phyloP scores from a whole-genome alignment of 2,888 invertebrate genomes.

The Brachyopa scutellaris region DNA sequence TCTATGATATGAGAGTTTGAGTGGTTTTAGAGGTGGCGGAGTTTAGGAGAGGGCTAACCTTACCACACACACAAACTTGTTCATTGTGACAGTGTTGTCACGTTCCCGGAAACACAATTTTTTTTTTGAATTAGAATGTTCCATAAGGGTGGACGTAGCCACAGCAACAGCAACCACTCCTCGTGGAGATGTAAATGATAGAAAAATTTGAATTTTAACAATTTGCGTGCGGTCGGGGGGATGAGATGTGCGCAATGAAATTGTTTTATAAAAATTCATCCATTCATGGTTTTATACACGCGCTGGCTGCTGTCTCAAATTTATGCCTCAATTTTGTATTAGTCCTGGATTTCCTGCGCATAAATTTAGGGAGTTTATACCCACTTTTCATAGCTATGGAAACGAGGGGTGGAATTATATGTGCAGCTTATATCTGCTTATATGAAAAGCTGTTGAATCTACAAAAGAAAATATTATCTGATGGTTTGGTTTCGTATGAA shows the following conservation, averaged over 20 bases:
- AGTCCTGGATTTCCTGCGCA: slow-evolving; percentile 7
- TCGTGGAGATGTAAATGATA: neutral
- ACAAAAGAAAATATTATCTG: no score
- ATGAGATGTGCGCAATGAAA: slow-evolving; percentile 10
- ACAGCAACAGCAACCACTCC: slow-evolving; percentile 1
- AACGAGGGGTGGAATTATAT: neutral
- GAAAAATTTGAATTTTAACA: slow-evolving; percentile 13
- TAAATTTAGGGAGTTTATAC: neutral
- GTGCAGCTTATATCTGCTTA: slow-evolving; percentile 11
- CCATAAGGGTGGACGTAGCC: neutral
- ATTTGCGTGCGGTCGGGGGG: no score
- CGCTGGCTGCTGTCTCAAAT: slow-evolving; percentile 4
- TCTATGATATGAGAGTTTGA: no score
- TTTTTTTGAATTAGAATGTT: neutral
- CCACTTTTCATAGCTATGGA: neutral
- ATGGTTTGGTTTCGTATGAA: neutral
- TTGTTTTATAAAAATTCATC: slow-evolving; percentile 29
- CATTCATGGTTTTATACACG: slow-evolving; percentile 26
- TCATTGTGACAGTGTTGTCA: slow-evolving; percentile 3
- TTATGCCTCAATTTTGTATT: slow-evolving; percentile 3
- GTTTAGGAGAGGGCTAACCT: neutral
- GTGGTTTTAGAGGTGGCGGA: no score
- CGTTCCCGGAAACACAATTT: neutral
- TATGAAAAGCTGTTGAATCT: slow-evolving; percentile 16
- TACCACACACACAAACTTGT: neutral